Evolutionary conservation across 2,797 vertebrate genomes (phyloP).

Genomic region (Gallinago nigripennis): DNA sequence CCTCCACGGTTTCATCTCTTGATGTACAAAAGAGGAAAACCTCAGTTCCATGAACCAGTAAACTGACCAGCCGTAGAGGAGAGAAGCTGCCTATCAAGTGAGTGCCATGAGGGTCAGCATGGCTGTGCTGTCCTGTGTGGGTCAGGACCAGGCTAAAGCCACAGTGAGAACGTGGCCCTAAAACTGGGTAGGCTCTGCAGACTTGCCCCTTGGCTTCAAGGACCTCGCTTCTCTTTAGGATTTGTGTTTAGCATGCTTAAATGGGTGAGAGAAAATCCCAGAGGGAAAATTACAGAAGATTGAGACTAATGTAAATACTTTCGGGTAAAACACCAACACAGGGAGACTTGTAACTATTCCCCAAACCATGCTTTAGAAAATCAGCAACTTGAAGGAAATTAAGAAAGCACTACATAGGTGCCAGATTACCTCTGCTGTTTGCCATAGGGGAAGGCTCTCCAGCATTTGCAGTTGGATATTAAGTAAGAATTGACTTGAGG

Average conservation of each 20-base stretch:
- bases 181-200: background rate
- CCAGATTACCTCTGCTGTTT: background rate
- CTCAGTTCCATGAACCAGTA: background rate
- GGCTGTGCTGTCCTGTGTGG: background rate
- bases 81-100: background rate
- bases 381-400: background rate
- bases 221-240: background rate
- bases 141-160: background rate
- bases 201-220: background rate
- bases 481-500: background rate
- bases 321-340: background rate
- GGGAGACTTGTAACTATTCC: background rate
- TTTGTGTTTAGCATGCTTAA: background rate
- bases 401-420: background rate
- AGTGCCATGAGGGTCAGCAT: accelerated
- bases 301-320: background rate
- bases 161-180: background rate
- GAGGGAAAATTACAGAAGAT: background rate
- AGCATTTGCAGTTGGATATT: background rate
- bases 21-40: background rate
- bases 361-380: background rate
- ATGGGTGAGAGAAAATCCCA: background rate
- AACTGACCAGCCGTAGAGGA: background rate
- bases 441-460: background rate
- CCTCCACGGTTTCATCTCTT: background rate